Conservation (phyloP, 1,140 invertebrate genomes). For the Mactra quadrangularis region DNA sequence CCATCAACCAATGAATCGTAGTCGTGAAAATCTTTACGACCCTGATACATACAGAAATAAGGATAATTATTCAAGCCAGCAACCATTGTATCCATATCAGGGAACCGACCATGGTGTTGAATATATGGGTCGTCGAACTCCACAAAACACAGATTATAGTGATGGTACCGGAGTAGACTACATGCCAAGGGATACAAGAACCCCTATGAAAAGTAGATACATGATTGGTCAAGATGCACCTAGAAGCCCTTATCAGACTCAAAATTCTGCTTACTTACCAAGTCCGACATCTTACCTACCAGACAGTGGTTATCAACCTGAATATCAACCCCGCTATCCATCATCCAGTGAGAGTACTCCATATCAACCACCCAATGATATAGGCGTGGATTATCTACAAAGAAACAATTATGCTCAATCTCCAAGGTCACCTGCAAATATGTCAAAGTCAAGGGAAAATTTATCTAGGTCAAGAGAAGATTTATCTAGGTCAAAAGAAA, state of each 20-base stretch:
- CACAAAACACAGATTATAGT: slow-evolving; percentile 48
- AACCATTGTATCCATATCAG: slow-evolving; percentile 13
- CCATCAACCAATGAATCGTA: neutral
- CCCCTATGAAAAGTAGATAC: slow-evolving; percentile 43
- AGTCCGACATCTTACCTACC: neutral
- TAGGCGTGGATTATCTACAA: slow-evolving; percentile 36
- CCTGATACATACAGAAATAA: slow-evolving; percentile 11
- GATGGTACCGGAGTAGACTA: slow-evolving; percentile 44
- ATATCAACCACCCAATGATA: slow-evolving; percentile 1
- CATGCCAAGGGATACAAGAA: slow-evolving; percentile 29
- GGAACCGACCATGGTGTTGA: slow-evolving; percentile 38
- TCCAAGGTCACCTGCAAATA: slow-evolving; percentile 23
- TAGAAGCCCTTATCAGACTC: slow-evolving; percentile 1
- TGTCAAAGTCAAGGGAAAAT: slow-evolving; percentile 43
- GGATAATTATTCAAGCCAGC: neutral
- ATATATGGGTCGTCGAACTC: slow-evolving; percentile 47
- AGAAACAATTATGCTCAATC: slow-evolving; percentile 24
- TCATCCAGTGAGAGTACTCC: slow-evolving; percentile 15
- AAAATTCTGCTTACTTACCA: neutral
- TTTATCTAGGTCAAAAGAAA: slow-evolving; percentile 39
- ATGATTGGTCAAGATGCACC: slow-evolving; percentile 28
- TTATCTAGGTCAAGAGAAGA: slow-evolving; percentile 46
- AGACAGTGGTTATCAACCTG: slow-evolving; percentile 15
- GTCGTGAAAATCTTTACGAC: slow-evolving; percentile 32
- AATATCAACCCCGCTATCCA: slow-evolving; percentile 14